Base-by-base conservation (phyloP, 2,113 vertebrate genomes). In the Rhynchomys soricoides region DNA sequence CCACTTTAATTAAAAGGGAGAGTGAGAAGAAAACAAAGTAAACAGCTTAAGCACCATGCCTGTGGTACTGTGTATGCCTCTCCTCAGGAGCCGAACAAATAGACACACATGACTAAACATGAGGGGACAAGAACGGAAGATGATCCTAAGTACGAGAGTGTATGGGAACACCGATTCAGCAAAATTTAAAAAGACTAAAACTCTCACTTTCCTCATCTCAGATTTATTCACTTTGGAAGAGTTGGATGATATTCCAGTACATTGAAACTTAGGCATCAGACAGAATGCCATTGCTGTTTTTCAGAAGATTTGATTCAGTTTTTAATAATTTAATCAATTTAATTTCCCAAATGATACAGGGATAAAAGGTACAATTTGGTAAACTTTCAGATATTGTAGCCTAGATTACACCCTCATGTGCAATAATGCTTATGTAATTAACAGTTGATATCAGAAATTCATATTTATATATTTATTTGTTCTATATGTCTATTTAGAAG, bases 171-270 rank as follows among this genome's bases (percentile, higher is more conserved):
- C 50, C 90, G 68, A 59, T 9, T 48, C 21, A 48, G 81, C 37
- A 37, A 37, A 78, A 19, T n/a, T 24, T n/a, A 55, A 52, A 88
- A 96, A 93, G 62, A 89, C 31, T 62, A 75, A 52, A 93, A 93
- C 12, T 75, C 4, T 43, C 31, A 40, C 5, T 87, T 92, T 95
- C 57, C 92, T 92, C 75, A 78, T 92, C 88, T 93, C 79, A 29
- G 78, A 12, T 95, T 96, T 96, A 95, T 93, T 96, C 77, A 93
- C 70, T 90, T 94, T 50, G 62, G 5, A 79, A 79, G 48, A 86
- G 12, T 11, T 87, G 68, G 68, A 73, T 45, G 78, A 86, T 68
- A 86, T 59, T 79, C 8, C 82, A 31, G 16, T 4, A 50, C 26
- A 71, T 66, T 79, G 40, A 86, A 40, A 4, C 37, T 74, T 79